Evolutionary conservation across 2,888 invertebrate genomes (phyloP).

Genomic region (Pristionchus exspectatus): DNA sequence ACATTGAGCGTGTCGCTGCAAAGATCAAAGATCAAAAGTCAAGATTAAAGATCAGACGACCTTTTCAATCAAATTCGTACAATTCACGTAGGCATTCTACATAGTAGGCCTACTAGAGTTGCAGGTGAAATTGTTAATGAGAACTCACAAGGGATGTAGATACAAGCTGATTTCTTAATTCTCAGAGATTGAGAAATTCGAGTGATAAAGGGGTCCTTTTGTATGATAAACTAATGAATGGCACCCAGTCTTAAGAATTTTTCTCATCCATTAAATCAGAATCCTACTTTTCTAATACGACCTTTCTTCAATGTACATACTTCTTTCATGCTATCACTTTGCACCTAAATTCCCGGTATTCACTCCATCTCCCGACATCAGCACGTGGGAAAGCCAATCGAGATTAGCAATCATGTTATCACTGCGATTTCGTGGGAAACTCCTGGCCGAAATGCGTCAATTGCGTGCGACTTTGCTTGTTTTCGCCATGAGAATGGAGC

Average conservation of each 20-base stretch:
- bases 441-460: neutral
- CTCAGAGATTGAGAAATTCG: too few relatives aligned
- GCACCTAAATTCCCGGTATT: neutral
- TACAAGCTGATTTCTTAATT: too few relatives aligned
- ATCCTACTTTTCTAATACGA: too few relatives aligned
- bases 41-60: neutral
- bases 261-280: too few relatives aligned
- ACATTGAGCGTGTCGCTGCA: neutral
- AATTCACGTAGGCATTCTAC: too few relatives aligned
- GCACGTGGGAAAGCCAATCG: neutral
- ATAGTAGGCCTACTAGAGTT: too few relatives aligned
- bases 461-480: neutral
- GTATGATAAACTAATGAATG: too few relatives aligned
- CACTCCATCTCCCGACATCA: neutral
- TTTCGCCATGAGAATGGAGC: neutral
- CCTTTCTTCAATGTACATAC: neutral
- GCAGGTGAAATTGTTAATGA: neutral
- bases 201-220: too few relatives aligned
- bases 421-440: neutral
- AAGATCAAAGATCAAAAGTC: neutral
- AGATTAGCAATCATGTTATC: neutral
- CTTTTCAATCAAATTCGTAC: neutral
- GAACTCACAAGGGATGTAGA: neutral
- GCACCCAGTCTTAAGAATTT: too few relatives aligned
- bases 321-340: neutral